These are phyloP conservation scores for Nephrocerus scutellatus DNA, from an alignment of 2,888 invertebrate species.

Conservation along the genomic window DNA sequence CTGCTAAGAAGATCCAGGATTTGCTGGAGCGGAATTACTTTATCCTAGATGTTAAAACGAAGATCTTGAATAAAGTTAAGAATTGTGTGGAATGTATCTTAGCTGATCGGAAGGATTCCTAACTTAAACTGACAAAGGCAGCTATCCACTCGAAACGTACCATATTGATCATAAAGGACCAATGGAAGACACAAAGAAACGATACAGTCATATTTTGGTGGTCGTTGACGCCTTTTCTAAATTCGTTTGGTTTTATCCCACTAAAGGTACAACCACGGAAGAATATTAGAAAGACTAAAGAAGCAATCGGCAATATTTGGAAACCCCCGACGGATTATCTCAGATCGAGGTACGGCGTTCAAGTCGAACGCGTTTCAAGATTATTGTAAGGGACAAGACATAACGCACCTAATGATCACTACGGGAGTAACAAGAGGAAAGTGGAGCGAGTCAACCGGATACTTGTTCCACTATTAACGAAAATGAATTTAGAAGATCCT, in stretches of 20 bases:
- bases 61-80: constrained; percentile 7
- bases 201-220: constrained; percentile 36
- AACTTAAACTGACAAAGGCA: too few species aligned
- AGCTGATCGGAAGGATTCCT: constrained; percentile 24
- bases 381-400: constrained; percentile 30
- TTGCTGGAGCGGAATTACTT: constrained; percentile 27
- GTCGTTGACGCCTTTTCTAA: constrained; percentile 36
- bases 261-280: constrained; percentile 24
- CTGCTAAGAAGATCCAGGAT: constrained; percentile 27
- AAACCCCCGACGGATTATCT: constrained; percentile 32
- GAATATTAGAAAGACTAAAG: constrained; percentile 28
- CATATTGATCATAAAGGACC: constrained; percentile 40
- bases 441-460: constrained; percentile 33
- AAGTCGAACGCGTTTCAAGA: constrained; percentile 34
- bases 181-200: constrained; percentile 29
- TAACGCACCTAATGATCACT: constrained; percentile 28
- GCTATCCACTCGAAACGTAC: too few species aligned
- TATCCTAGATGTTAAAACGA: constrained; percentile 17
- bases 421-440: constrained; percentile 34
- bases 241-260: constrained; percentile 36
- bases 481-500: constrained; percentile 32
- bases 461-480: constrained; percentile 34
- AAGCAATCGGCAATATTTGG: constrained; percentile 15
- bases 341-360: constrained; percentile 39
- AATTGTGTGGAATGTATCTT: constrained; percentile 20